Base-by-base conservation (phyloP, 2,113 vertebrate genomes). In the Tinamus guttatus region DNA sequence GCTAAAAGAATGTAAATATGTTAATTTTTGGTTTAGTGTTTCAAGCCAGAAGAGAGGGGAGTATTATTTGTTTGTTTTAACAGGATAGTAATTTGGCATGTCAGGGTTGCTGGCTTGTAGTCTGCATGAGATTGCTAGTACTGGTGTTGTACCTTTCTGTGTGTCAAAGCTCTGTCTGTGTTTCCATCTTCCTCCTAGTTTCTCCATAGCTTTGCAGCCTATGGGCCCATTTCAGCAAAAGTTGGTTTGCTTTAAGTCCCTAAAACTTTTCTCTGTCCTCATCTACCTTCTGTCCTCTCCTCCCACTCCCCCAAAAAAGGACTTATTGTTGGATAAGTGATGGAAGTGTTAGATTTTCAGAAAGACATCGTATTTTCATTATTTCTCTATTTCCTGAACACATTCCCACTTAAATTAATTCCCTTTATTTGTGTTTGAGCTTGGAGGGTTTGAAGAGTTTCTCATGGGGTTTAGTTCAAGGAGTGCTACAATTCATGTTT, bases 391-490 rank as follows among this genome's bases (percentile, higher is more conserved):
- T 73, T 6, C 74, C 7, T n/a, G 25, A 17, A 56, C 51, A 25
- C 12, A 36, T 71, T 19, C 19, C 30, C 2, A 3, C 30, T 87
- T 58, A 41, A 3, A 16, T 54, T 49, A 64, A 58, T 58, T 25
- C 36, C 5, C 40, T 17, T 47, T 3, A 28, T 41, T 41, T 85
- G 8, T 38, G 34, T 34, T 18, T 40, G 28, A 69, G 13, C n/a
- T 63, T 49, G 49, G 49, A 49, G 21, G 21, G 21, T 73, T 28
- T 38, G 16, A 22, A n/a, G 7, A 0, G 0, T 32, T 74, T 59
- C 17, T 68, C 0, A 0, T 4, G 14, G 11, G 13, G 8, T 15
- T 80, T 49, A 17, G 25, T 32, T 89, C 43, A 54, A 62, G 30
- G 13, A 4, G 6, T 86, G 32, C 21, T 34, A 27, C 5, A 77